A percentile compares a stretch with the other conserved stretches of the same genome.
Evolutionary conservation across 2,113 vertebrate genomes (phyloP).

Genomic region (Aptenodytes patagonicus): DNA sequence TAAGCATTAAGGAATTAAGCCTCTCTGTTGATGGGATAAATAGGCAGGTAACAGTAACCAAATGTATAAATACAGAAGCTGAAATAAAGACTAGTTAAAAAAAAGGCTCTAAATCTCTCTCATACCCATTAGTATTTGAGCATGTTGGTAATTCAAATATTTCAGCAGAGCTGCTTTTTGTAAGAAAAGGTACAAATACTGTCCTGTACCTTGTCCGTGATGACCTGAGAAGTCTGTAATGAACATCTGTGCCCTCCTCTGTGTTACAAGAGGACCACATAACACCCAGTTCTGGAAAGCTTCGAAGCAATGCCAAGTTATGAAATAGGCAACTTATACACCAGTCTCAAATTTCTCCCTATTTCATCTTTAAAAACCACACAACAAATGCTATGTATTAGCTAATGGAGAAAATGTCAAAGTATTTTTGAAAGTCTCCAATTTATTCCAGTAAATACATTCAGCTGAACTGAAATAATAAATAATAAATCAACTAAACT

Average conservation of each 20-base stretch:
- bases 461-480: conserved; percentile 53
- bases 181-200: not conserved
- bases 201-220: not conserved
- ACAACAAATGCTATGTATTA: conserved; percentile 7
- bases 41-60: not conserved
- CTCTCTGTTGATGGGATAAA: not conserved
- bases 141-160: not conserved
- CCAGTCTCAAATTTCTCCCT: not conserved
- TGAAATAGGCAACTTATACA: not conserved
- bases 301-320: not conserved
- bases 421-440: conserved; percentile 48
- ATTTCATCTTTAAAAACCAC: not conserved
- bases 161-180: not conserved
- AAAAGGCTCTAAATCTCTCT: not conserved
- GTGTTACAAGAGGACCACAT: not conserved
- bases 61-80: not conserved
- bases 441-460: conserved; percentile 58
- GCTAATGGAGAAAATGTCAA: conserved; percentile 42
- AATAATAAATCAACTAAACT: conserved; percentile 67
- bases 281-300: not conserved
- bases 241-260: not conserved
- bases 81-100: not conserved
- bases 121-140: not conserved
- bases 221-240: not conserved
- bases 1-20: not conserved